Percentiles rank a stretch among this genome's conserved stretches.
phyloP scores from a whole-genome alignment of 2,888 invertebrate species.

The Bimastos eiseni region DNA sequence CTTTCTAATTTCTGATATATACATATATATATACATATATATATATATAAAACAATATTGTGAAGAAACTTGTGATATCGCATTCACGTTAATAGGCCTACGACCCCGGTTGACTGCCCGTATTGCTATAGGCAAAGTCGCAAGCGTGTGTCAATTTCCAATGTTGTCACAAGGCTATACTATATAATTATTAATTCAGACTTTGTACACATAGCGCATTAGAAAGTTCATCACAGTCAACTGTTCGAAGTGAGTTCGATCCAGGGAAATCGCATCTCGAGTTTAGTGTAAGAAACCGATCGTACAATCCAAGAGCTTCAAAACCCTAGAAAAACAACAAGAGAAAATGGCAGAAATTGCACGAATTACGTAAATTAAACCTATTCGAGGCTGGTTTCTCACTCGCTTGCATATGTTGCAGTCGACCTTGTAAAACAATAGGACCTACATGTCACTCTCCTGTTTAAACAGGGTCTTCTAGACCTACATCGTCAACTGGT shows the following conservation, averaged over 20 bases:
- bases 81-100: not conserved
- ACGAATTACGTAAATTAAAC: not conserved
- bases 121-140: not conserved
- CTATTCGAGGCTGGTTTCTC: not conserved
- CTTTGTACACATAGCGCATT: not conserved
- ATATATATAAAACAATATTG: too few relatives aligned
- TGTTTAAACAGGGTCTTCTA: not conserved
- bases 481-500: not conserved
- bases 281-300: not conserved
- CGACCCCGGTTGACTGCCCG: not conserved
- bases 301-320: not conserved
- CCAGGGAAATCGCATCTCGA: not conserved
- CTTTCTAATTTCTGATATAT: not conserved
- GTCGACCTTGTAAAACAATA: not conserved
- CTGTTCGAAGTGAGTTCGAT: not conserved
- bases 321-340: not conserved
- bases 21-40: not conserved
- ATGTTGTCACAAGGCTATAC: not conserved
- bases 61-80: not conserved
- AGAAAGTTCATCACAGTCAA: not conserved
- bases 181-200: not conserved
- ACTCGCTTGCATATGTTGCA: too few relatives aligned
- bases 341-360: not conserved
- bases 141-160: not conserved
- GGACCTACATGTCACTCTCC: too few relatives aligned